These are phyloP conservation scores for Elgaria multicarinata DNA, from an alignment of 2,113 vertebrate species.

Conservation along the genomic window DNA sequence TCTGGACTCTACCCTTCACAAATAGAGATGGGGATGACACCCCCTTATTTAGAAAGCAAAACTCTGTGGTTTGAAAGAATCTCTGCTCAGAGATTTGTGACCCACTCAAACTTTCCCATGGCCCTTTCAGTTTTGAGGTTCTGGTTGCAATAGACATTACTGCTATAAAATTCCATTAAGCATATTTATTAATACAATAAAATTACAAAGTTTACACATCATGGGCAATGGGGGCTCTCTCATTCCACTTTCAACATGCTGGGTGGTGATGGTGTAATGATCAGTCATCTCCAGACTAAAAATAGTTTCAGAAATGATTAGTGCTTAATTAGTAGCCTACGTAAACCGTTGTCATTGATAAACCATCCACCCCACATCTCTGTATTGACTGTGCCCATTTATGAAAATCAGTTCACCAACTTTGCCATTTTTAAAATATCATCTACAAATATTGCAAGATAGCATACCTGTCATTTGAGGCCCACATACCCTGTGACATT, in stretches of 20 bases:
- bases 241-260: too few species aligned
- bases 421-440: conserved; percentile 40
- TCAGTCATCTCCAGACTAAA: neutral
- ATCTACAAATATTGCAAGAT: conserved; percentile 41
- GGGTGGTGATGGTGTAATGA: too few species aligned
- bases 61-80: neutral
- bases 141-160: neutral
- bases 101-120: neutral
- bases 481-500: conserved; percentile 61
- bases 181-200: neutral
- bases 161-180: neutral
- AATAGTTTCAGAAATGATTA: neutral
- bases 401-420: conserved; percentile 70
- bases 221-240: neutral
- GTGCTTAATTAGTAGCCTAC: neutral
- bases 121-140: neutral
- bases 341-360: neutral
- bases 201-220: neutral
- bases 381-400: conserved; percentile 82
- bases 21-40: neutral
- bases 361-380: neutral
- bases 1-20: neutral
- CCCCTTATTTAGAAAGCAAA: neutral
- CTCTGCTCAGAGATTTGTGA: neutral
- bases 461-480: conserved; percentile 53